Evolutionary conservation across 2,888 invertebrate species (phyloP), one percentile per base, ranked within the genome.

Genomic region (Oscheius sp.): DNA sequence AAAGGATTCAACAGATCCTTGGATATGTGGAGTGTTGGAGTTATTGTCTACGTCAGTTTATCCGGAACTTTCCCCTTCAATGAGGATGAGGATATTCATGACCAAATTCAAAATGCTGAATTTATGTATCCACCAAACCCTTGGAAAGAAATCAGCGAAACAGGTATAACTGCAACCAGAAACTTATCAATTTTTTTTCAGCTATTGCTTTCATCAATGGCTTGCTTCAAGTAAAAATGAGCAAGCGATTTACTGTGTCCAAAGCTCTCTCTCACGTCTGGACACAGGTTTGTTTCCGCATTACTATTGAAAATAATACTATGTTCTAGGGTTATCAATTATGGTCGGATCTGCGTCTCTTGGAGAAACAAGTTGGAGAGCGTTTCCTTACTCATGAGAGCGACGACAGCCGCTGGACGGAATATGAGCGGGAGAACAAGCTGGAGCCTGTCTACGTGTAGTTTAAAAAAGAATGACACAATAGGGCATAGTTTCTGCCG

Each of bases 1-100:
- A 97, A 97, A 88, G 96, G 97, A 34, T 98, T 98, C 89, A 99
- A 98, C 89, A 91, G 97, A 2, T 96, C 96, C 0, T 89, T 98
- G 86, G 98, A 98, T 89, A 98, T 98, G 97, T 98, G 97, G 98
- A 96, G 95, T 85, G 96, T 97, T 58, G 98, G 98, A 33, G 98
- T 98, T 1, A 97, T 98, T 82, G 92, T 98, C 76, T 98, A 98
- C 89, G 98, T 98, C 75, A 96, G 96, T 75, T 90, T 98, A 52
- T 96, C 96, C 83, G 98, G 97, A 74, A 98, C 97, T 0, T 98
- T 98, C 89, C 97, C 97, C 34, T 98, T 98, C 89, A 98, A 98
- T 89, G 98, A 98, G 89, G 97, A 98, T 88, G 97, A 98, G 89
- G 98, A 98, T 88, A 98, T 98, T 86, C 93, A 95, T 88, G 97